Conservation (phyloP, 2,113 vertebrate species). For the Phycodurus eques region DNA sequence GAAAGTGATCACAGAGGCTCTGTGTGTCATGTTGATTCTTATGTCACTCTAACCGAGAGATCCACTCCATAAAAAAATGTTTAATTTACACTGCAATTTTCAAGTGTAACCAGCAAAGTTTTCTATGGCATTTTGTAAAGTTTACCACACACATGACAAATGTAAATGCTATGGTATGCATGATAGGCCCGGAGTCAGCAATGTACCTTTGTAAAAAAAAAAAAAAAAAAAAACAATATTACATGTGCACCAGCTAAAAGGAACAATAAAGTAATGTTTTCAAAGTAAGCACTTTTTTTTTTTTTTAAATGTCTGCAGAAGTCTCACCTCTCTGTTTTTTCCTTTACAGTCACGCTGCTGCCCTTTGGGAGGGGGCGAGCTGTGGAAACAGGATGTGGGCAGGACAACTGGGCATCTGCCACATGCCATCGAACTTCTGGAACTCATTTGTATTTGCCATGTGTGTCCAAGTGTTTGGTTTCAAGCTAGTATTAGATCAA, state of each 20-base stretch:
- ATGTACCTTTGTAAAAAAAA: background rate
- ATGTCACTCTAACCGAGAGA: conserved; percentile 13
- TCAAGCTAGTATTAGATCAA: conserved; percentile 32
- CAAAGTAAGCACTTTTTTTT: background rate
- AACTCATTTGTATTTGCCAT: conserved; percentile 58
- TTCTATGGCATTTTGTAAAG: background rate
- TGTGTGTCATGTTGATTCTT: conserved; percentile 8
- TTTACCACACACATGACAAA: background rate
- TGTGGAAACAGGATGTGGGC: conserved; percentile 71
- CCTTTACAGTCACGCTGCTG: conserved; percentile 19
- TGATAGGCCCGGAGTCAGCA: background rate
- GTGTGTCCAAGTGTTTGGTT: conserved; percentile 30
- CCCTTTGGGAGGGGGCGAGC: conserved; percentile 47
- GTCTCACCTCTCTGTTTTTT: conserved; percentile 26
- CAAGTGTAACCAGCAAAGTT: background rate
- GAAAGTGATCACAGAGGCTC: conserved; percentile 14
- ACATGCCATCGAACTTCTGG: conserved; percentile 62
- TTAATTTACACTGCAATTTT: background rate
- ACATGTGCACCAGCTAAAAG: background rate
- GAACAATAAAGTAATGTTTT: background rate
- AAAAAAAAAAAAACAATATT: too few relatives aligned
- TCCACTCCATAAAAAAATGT: background rate
- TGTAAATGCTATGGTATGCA: background rate
- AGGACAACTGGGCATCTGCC: conserved; percentile 60
- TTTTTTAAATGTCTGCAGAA: background rate